Evolutionary conservation across 2,113 vertebrate genomes (phyloP), one percentile per base, ranked within the genome.

Genomic region (Stigmatopora argus): DNA sequence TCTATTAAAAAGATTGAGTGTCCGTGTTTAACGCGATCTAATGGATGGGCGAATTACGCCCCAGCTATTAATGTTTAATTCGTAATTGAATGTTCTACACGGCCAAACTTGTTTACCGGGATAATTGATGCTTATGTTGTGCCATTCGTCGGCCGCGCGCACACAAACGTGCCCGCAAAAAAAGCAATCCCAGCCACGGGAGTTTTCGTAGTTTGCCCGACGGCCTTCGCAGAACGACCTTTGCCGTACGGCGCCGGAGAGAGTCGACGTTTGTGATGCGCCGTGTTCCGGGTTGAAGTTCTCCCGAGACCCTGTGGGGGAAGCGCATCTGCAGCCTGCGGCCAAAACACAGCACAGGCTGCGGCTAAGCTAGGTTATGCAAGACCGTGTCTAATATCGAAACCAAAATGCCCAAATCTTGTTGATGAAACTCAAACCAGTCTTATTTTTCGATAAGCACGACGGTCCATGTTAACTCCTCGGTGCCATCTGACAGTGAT

Each of bases 61-160:
- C 66, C 59, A 49, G 77, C 87, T 81, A 85, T 91, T 89, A 89
- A 91, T 86, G 86, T 89, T 86, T 87, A 87, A 89, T 89, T 85
- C 85, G 21, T 88, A 90, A 90, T 90, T 88, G 83, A 90, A 90
- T 89, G 87, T 89, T 89, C 84, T 86, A 88, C 89, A 88, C 85
- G 87, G 73, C 67, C 79, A 84, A 85, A 84, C 83, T 83, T 88
- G 87, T 87, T 85, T 86, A 88, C 85, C 11, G 68, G 71, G 70
- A 69, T 88, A 87, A 88, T 80, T 81, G 77, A 88, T 85, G 82
- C 62, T 84, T 85, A 71, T 70, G 75, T 83, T 80, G 77, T 79
- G 63, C 77, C 73, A 72, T 81, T 79, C 78, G 74, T 57, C 59
- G 57, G 68, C 61, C 46, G 72, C 51, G 19, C 45, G 68, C 58